Evolutionary conservation across 2,113 vertebrate species (phyloP), one percentile per base, ranked within the genome.

Genomic region (Xenopus laevis): DNA sequence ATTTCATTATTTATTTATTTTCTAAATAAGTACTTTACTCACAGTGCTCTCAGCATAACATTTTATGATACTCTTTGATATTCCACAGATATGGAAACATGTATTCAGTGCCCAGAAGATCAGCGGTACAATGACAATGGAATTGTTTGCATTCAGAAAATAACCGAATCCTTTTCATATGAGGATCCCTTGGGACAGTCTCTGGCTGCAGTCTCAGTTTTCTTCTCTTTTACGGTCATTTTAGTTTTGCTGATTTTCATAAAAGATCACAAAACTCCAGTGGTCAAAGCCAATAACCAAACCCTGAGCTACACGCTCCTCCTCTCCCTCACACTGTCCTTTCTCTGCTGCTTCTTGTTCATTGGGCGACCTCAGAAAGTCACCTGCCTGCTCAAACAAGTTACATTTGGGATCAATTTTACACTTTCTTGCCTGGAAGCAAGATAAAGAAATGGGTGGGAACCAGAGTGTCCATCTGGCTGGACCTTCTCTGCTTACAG

Each of bases 131-230:
- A 88, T 68, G 40, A 83, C 4, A 80, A 46, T 11, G 83, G 78
- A 83, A 63, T 85, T 58, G 16, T 77, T n/a, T 92, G 90, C 58
- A 74, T 89, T 44, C 86, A 86, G 2, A 91, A 85, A 81, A 65
- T 12, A 0, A 60, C 84, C 8, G 89, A 91, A 30, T 92, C 87
- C 65, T 77, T 92, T 72, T 84, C 84, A 0, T 90, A 87, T 75
- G 21, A 81, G 0, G 88, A 91, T 63, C 80, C 84, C 0, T 79
- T 91, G 85, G 91, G 90, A 46, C 81, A 87, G 40, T 65, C 86
- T 17, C 27, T 75, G 9, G 83, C 66, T 82, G 65, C 53, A 40
- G 69, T 86, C 57, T 86, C 82, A 16, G 40, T 79, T 11, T 62
- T 86, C 8, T 87, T 86, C 65, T 82, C 86, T n/a, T 81, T 72